Evolutionary conservation across 2,888 invertebrate species (phyloP).

Genomic region (Drosophila affinis): DNA sequence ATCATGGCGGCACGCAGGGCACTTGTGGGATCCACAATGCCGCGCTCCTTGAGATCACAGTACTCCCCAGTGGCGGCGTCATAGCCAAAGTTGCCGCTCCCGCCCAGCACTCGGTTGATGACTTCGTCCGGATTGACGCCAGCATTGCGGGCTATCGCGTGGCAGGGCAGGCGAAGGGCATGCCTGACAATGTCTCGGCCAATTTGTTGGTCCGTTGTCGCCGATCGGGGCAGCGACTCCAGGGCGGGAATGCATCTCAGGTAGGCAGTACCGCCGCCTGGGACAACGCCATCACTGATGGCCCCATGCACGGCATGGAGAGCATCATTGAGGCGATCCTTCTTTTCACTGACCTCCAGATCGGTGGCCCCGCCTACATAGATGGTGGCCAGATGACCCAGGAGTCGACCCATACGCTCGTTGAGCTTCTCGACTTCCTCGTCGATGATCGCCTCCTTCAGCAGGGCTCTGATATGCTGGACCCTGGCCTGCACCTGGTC

Average conservation of each 20-base stretch:
- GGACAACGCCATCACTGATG: conserved; percentile 97
- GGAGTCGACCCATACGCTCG: conserved; percentile 93
- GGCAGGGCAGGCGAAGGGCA: conserved; percentile 93
- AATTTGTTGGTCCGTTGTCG: conserved; percentile 85
- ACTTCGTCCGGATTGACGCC: conserved; percentile 95
- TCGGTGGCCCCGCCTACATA: conserved; percentile 94
- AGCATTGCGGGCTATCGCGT: conserved; percentile 95
- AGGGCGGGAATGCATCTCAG: conserved; percentile 91
- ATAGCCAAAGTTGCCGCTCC: conserved; percentile 90
- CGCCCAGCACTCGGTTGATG: conserved; percentile 94
- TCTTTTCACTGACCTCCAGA: conserved; percentile 97
- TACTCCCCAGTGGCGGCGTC: conserved; percentile 94
- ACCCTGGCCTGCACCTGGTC: conserved; percentile 91
- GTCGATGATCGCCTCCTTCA: conserved; percentile 93
- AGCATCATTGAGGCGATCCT: conserved; percentile 96
- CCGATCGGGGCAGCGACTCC: conserved; percentile 86
- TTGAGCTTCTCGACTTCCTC: conserved; percentile 97
- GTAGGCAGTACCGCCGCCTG: conserved; percentile 96
- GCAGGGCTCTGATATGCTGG: conserved; percentile 93
- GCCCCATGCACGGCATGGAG: conserved; percentile 96
- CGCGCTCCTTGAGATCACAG: conserved; percentile 94
- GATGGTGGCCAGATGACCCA: conserved; percentile 91
- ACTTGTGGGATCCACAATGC: conserved; percentile 98
- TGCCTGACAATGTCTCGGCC: conserved; percentile 93
- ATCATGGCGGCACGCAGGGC: conserved; percentile 93